phyloP scores from a whole-genome alignment of 1,140 invertebrate genomes.

The Galleria mellonella region DNA sequence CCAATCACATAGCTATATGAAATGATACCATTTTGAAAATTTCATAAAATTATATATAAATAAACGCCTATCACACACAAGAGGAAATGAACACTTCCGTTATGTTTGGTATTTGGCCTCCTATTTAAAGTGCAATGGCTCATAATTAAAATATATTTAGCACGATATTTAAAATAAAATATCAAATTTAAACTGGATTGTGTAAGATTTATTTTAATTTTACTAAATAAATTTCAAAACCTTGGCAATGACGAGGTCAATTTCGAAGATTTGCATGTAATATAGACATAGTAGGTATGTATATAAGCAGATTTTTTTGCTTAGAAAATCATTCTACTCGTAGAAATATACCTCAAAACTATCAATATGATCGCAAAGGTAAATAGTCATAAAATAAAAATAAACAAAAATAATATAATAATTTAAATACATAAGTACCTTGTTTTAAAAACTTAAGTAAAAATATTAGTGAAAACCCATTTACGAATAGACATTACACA shows the following conservation, averaged over 20 bases:
- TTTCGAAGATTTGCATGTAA: constrained; percentile 25
- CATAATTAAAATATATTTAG: constrained; percentile 8
- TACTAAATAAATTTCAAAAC: constrained; percentile 24
- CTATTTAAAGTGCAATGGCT: neutral
- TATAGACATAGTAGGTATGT: neutral
- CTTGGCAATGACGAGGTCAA: constrained; percentile 31
- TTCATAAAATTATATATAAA: no score
- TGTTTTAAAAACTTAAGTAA: no score
- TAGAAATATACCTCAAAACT: constrained; percentile 12
- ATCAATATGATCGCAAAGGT: constrained; percentile 46
- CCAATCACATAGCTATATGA: no score
- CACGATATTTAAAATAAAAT: constrained; percentile 19
- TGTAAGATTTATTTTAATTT: constrained; percentile 23
- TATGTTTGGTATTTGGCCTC: neutral
- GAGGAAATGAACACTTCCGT: neutral
- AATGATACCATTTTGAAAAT: no score
- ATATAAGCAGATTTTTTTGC: constrained; percentile 31
- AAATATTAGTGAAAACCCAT: no score
- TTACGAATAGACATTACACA: no score
- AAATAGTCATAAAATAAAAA: constrained; percentile 5
- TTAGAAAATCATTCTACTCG: constrained; percentile 24
- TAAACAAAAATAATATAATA: no score
- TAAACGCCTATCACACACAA: no score
- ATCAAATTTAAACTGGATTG: constrained; percentile 18
- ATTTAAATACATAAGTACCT: no score